A percentile compares a stretch with the other conserved stretches of the same genome.
These are phyloP conservation scores for Micrastur ruficollis DNA, from an alignment of 2,797 vertebrate species.

Conservation along the genomic window DNA sequence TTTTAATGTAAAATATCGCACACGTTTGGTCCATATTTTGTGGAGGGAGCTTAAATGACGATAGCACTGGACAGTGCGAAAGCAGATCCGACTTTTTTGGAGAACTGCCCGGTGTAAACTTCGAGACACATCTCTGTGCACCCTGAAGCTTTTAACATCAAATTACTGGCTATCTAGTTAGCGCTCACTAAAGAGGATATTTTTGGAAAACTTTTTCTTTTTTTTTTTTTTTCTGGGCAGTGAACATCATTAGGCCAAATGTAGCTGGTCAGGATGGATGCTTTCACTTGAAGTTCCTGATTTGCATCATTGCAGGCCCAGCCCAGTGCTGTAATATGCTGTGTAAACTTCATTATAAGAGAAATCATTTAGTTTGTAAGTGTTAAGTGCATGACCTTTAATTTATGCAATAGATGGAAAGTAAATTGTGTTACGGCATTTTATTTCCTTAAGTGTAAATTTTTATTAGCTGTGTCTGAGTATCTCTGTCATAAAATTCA, in stretches of 20 bases:
- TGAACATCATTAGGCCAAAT: accelerated
- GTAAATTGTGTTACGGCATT: neutral
- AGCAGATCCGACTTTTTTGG: neutral
- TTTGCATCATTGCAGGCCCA: neutral
- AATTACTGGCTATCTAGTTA: neutral
- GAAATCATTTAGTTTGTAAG: neutral
- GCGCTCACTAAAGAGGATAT: neutral
- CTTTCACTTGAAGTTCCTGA: neutral
- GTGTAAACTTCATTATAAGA: neutral
- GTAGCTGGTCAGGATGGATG: neutral
- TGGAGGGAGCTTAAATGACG: neutral
- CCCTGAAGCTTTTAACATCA: neutral
- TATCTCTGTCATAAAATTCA: neutral
- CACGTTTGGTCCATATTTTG: accelerated
- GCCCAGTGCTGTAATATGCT: neutral
- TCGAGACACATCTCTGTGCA: too few relatives aligned
- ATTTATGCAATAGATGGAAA: neutral
- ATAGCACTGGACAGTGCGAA: accelerated
- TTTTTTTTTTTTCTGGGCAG: neutral
- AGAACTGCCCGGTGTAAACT: neutral
- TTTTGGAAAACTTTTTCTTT: neutral
- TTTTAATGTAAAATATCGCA: accelerated
- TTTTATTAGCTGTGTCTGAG: neutral
- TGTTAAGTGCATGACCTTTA: neutral
- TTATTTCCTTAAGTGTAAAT: neutral